These are phyloP conservation scores for Mungos mungo DNA, from an alignment of 2,113 vertebrate species.

Conservation along the genomic window DNA sequence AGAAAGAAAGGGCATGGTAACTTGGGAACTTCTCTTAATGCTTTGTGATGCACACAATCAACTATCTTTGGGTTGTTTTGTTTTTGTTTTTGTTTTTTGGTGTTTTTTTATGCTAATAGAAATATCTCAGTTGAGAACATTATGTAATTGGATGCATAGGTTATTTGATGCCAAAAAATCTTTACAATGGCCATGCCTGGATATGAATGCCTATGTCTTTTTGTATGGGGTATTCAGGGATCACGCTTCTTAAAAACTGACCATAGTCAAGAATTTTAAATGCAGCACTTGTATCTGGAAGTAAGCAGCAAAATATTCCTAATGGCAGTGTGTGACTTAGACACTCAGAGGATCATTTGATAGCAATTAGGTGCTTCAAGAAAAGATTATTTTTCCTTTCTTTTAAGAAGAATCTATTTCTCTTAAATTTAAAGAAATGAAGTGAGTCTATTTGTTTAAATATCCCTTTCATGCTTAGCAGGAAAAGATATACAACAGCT, in stretches of 20 bases:
- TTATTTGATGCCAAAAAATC: background rate
- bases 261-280: background rate
- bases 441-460: background rate
- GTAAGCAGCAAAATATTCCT: background rate
- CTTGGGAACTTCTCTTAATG: background rate
- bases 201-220: background rate
- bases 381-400: conserved; percentile 25
- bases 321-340: background rate
- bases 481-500: background rate
- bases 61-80: background rate
- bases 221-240: background rate
- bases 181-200: background rate
- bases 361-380: background rate
- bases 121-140: background rate
- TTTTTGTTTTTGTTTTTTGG: too few relatives aligned
- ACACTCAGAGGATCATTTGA: background rate
- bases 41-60: background rate
- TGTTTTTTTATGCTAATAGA: background rate
- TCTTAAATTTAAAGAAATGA: background rate
- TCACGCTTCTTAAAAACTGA: background rate
- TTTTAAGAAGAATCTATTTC: conserved; percentile 9
- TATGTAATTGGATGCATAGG: background rate
- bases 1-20: background rate
- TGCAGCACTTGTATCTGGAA: background rate
- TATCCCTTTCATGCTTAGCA: background rate